phyloP scores from a whole-genome alignment of 2,888 invertebrate genomes.

The Zhengitettix transpicula region DNA sequence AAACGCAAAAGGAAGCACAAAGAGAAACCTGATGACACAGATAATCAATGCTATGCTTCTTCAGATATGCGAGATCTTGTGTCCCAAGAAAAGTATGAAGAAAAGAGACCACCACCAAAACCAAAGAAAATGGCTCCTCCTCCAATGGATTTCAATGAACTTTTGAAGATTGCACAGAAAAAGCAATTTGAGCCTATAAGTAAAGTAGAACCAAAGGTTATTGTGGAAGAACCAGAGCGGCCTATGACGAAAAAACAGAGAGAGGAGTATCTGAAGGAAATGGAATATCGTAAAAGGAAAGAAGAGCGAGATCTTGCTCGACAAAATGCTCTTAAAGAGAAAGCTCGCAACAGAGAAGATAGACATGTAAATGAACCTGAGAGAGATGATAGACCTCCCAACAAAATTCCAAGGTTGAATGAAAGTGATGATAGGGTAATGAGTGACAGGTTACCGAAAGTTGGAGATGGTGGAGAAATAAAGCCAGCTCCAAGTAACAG shows the following conservation, averaged over 20 bases:
- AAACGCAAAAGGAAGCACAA: constrained; percentile 37
- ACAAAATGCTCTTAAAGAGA: neutral
- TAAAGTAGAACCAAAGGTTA: constrained; percentile 29
- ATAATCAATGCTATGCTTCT: neutral
- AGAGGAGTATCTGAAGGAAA: constrained; percentile 53
- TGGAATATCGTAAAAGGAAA: constrained; percentile 32
- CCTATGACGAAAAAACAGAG: constrained; percentile 69
- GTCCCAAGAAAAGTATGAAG: constrained; percentile 24
- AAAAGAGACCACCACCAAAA: constrained; percentile 26
- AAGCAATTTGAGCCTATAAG: constrained; percentile 67
- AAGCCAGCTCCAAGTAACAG: neutral
- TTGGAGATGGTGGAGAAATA: neutral
- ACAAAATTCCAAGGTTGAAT: neutral
- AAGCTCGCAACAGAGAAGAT: neutral
- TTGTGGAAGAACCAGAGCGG: constrained; percentile 44
- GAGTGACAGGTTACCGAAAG: neutral
- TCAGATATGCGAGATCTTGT: neutral
- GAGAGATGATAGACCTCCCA: neutral
- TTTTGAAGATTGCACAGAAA: constrained; percentile 66
- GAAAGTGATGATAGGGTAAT: neutral
- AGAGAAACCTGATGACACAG: constrained; percentile 20
- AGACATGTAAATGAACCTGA: neutral
- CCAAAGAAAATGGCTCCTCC: constrained; percentile 38
- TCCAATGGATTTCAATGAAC: constrained; percentile 60
- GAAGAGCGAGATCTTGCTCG: constrained; percentile 7